Conservation (phyloP, 2,113 vertebrate species). For the Lasiurus borealis region DNA sequence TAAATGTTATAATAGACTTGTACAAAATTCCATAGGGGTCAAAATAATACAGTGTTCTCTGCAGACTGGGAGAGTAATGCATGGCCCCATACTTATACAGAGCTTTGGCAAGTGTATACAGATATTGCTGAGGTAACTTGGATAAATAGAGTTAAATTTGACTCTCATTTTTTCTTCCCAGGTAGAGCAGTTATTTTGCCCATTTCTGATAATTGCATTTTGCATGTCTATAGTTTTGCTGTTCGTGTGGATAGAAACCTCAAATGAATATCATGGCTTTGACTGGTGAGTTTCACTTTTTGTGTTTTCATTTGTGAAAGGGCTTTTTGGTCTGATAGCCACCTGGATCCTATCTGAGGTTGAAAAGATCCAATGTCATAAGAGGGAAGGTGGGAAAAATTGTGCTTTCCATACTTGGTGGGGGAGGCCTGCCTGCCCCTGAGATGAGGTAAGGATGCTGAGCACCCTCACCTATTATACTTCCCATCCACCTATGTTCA, state of each 20-base stretch:
- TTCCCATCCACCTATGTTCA: background rate
- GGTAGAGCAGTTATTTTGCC: slow-evolving; percentile 89
- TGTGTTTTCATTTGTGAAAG: slow-evolving; percentile 46
- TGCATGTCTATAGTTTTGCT: slow-evolving; percentile 91
- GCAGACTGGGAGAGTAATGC: background rate
- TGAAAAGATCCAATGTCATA: background rate
- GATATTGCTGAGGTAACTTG: background rate
- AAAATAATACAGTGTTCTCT: background rate
- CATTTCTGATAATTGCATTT: slow-evolving; percentile 90
- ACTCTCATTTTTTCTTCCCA: slow-evolving; percentile 80
- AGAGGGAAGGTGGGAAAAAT: background rate
- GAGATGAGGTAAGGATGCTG: background rate
- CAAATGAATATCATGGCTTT: slow-evolving; percentile 95
- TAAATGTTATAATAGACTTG: background rate
- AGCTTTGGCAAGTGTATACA: background rate
- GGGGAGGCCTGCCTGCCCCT: background rate
- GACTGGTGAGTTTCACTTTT: slow-evolving; percentile 91
- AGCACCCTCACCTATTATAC: background rate
- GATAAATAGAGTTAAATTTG: background rate
- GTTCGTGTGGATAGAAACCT: slow-evolving; percentile 93
- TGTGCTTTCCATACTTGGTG: background rate
- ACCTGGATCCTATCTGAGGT: background rate
- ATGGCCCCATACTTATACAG: background rate
- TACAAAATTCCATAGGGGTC: background rate
- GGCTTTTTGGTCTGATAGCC: background rate